These are phyloP conservation scores for Hystrix brachyura DNA, from an alignment of 2,113 vertebrate genomes.

Conservation along the genomic window DNA sequence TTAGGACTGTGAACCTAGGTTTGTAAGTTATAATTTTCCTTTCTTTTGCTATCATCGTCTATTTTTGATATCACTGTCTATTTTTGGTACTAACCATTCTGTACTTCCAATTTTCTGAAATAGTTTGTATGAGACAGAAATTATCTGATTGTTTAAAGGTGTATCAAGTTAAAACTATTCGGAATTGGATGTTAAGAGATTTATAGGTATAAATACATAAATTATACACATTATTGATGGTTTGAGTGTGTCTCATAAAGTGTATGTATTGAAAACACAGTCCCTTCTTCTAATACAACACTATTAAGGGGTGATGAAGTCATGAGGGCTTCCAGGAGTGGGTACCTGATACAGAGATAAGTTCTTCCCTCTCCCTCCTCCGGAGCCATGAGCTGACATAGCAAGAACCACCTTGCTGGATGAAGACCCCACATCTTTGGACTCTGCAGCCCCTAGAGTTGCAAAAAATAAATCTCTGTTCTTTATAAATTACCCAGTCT, in stretches of 20 bases:
- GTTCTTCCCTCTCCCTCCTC: background rate
- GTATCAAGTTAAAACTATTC: slow-evolving; percentile 15
- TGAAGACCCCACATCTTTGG: background rate
- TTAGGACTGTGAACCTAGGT: slow-evolving; percentile 15
- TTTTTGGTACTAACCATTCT: background rate
- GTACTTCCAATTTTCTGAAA: background rate
- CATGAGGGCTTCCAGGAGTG: background rate
- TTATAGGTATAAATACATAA: background rate
- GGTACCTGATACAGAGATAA: background rate
- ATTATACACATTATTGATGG: background rate
- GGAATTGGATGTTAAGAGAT: slow-evolving; percentile 1
- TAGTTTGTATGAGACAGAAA: background rate
- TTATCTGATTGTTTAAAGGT: slow-evolving; percentile 22
- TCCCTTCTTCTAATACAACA: background rate
- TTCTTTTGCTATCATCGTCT: slow-evolving; percentile 37
- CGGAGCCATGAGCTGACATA: background rate
- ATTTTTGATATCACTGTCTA: slow-evolving; percentile 3
- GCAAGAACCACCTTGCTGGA: background rate
- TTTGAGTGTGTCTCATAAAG: background rate
- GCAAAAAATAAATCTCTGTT: background rate
- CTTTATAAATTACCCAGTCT: background rate
- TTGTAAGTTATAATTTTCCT: slow-evolving; percentile 17
- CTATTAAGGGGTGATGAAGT: background rate
- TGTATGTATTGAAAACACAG: background rate
- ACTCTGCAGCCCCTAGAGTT: background rate